phyloP scores from a whole-genome alignment of 2,888 invertebrate genomes.

The Ichneumoninae sp. region DNA sequence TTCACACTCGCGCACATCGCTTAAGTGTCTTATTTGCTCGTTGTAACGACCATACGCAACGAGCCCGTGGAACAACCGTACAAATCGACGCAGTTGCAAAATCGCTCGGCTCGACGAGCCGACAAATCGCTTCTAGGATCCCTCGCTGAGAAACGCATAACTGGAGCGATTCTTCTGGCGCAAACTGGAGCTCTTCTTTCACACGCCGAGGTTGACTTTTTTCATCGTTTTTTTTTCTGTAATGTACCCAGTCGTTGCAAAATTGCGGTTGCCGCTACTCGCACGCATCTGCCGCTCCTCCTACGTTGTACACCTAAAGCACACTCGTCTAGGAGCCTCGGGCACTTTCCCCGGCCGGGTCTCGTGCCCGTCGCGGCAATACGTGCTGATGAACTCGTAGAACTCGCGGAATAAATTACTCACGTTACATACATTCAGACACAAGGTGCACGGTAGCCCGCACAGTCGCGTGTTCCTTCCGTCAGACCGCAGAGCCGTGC shows the following conservation, averaged over 20 bases:
- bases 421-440: background rate
- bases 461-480: constrained; percentile 6
- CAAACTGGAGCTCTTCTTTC: constrained; percentile 68
- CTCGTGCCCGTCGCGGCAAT: background rate
- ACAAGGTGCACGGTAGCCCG: background rate
- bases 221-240: constrained; percentile 64
- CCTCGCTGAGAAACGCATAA: constrained; percentile 37
- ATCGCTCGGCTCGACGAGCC: constrained; percentile 59
- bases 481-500: constrained; percentile 19
- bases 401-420: background rate
- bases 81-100: constrained; percentile 56
- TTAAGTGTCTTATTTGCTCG: background rate
- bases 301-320: background rate
- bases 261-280: constrained; percentile 74
- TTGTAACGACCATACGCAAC: constrained; percentile 14
- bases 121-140: constrained; percentile 68
- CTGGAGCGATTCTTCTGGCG: constrained; percentile 68
- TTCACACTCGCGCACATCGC: background rate
- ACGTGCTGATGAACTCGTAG: constrained; percentile 17
- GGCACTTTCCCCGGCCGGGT: background rate
- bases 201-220: constrained; percentile 68
- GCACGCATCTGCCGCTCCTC: constrained; percentile 72
- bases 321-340: constrained; percentile 1
- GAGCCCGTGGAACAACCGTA: constrained; percentile 18
- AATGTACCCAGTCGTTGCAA: constrained; percentile 73